Percentiles rank a stretch among this genome's conserved stretches.
These are phyloP conservation scores for Whitmania pigra DNA, from an alignment of 1,140 invertebrate genomes.

Conservation along the genomic window DNA sequence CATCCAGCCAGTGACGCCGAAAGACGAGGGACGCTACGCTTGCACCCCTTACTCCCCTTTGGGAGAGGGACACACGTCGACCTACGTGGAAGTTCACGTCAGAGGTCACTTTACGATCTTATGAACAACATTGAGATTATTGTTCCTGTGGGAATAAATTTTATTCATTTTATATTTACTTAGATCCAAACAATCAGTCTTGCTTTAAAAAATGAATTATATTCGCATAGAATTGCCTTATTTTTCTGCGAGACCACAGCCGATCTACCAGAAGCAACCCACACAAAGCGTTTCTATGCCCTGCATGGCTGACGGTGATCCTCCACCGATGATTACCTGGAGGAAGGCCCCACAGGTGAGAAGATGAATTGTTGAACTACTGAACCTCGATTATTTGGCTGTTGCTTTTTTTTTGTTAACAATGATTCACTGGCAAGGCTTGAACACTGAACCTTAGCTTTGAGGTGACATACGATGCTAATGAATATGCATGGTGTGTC, in stretches of 20 bases:
- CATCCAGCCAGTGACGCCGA: constrained; percentile 30
- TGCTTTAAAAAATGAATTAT: too few relatives aligned
- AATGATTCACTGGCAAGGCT: background rate
- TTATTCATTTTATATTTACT: too few relatives aligned
- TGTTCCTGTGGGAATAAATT: too few relatives aligned
- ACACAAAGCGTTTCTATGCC: constrained; percentile 53
- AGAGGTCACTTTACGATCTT: constrained; percentile 46
- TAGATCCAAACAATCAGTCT: too few relatives aligned
- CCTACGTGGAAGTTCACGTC: constrained; percentile 86
- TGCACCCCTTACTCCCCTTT: constrained; percentile 88
- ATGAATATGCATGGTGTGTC: background rate
- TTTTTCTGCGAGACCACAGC: constrained; percentile 39
- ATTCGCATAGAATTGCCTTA: constrained; percentile 40
- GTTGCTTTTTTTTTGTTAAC: background rate
- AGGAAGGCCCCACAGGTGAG: constrained; percentile 53
- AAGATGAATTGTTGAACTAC: constrained; percentile 29
- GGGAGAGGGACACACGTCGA: constrained; percentile 79
- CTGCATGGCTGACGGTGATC: constrained; percentile 81
- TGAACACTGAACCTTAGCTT: background rate
- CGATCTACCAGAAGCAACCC: constrained; percentile 36
- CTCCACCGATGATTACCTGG: constrained; percentile 77
- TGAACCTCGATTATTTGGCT: too few relatives aligned
- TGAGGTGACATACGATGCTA: background rate
- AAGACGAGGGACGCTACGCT: constrained; percentile 69
- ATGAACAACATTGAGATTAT: too few relatives aligned